These are phyloP conservation scores for Smutsia gigantea DNA, from an alignment of 2,797 vertebrate genomes.

Conservation along the genomic window DNA sequence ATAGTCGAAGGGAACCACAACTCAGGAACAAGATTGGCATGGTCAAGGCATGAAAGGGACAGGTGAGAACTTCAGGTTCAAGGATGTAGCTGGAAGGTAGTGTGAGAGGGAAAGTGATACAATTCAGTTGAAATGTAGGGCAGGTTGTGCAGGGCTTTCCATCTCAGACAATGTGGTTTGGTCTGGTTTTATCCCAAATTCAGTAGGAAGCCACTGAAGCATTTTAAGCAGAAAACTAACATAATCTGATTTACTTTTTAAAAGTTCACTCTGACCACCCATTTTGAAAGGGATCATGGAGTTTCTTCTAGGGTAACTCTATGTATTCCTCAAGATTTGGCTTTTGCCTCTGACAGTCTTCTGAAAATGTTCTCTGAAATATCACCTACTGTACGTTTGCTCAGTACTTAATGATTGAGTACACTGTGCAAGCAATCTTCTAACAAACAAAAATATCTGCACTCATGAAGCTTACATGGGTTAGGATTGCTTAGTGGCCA, in stretches of 20 bases:
- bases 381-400: not conserved
- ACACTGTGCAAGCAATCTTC: not conserved
- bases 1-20: not conserved
- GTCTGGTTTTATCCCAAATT: not conserved
- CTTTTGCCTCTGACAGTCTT: not conserved
- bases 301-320: not conserved
- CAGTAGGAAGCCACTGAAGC: not conserved
- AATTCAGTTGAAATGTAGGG: not conserved
- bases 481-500: not conserved
- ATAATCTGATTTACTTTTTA: not conserved
- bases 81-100: not conserved
- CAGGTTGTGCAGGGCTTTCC: not conserved
- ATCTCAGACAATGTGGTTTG: not conserved
- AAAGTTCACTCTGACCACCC: not conserved
- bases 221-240: not conserved
- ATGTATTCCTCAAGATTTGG: not conserved
- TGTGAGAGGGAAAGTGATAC: not conserved
- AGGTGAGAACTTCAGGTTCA: not conserved
- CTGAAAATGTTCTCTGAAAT: conserved; percentile 12
- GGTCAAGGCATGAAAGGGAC: not conserved
- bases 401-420: not conserved
- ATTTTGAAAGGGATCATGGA: not conserved
- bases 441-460: not conserved
- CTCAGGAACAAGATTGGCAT: not conserved
- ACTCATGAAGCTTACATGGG: not conserved